These are phyloP conservation scores for Drosophila takahashii DNA, from an alignment of 1,140 invertebrate genomes.

Conservation along the genomic window DNA sequence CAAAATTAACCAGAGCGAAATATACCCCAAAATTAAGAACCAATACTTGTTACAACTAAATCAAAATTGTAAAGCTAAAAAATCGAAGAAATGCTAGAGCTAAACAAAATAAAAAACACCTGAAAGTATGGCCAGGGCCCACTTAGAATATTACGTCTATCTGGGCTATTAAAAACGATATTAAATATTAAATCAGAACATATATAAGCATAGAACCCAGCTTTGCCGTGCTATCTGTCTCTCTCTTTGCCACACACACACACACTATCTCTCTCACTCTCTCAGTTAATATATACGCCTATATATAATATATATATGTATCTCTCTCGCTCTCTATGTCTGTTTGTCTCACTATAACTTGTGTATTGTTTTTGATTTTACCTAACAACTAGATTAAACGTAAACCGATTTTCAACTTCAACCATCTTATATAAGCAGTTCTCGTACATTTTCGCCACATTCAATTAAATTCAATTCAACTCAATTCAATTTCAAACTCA, in stretches of 20 bases:
- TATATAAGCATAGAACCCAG: slow-evolving; percentile 42
- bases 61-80: slow-evolving; percentile 36
- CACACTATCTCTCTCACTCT: slow-evolving; percentile 29
- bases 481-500: slow-evolving; percentile 36
- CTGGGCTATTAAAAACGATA: slow-evolving; percentile 8
- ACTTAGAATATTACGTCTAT: slow-evolving; percentile 12
- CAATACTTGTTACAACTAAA: slow-evolving; percentile 28
- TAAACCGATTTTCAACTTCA: slow-evolving; percentile 58
- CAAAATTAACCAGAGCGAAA: slow-evolving; percentile 35
- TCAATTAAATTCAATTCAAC: slow-evolving; percentile 36
- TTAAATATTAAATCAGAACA: slow-evolving; percentile 17
- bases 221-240: slow-evolving; percentile 48
- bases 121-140: slow-evolving; percentile 6
- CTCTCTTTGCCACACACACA: slow-evolving; percentile 27
- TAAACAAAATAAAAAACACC: slow-evolving; percentile 3
- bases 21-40: slow-evolving; percentile 1
- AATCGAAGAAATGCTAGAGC: slow-evolving; percentile 11
- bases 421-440: slow-evolving; percentile 67
- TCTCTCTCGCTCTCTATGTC: slow-evolving; percentile 59
- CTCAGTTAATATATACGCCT: slow-evolving; percentile 38
- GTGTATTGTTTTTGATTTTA: slow-evolving; percentile 71
- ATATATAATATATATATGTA: slow-evolving; percentile 47
- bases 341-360: slow-evolving; percentile 74
- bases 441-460: slow-evolving; percentile 59
- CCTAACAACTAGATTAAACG: slow-evolving; percentile 54